phyloP scores from a whole-genome alignment of 2,888 invertebrate genomes.

The Anticlea derivata region DNA sequence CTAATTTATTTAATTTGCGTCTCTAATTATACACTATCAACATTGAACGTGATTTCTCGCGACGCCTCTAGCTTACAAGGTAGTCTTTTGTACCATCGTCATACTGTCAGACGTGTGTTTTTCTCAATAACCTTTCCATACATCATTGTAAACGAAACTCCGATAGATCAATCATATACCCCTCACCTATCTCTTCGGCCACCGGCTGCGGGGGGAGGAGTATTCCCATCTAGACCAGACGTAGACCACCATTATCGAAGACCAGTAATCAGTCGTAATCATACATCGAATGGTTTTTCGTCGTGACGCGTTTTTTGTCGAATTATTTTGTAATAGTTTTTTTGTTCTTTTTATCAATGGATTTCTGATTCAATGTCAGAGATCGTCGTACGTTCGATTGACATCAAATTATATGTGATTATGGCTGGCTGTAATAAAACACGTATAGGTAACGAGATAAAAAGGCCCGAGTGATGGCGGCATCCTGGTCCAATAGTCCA shows the following conservation, averaged over 20 bases:
- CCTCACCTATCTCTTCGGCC: constrained; percentile 30
- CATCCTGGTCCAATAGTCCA: constrained; percentile 50
- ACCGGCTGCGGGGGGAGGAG: constrained; percentile 41
- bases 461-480: constrained; percentile 36
- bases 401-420: constrained; percentile 72
- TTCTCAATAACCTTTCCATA: constrained; percentile 65
- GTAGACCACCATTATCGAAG: constrained; percentile 65
- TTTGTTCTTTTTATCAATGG: constrained; percentile 51
- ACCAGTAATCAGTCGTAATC: constrained; percentile 77
- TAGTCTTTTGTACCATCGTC: constrained; percentile 77
- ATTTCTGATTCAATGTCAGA: constrained; percentile 74
- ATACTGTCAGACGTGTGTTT: constrained; percentile 67
- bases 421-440: constrained; percentile 47
- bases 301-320: constrained; percentile 69
- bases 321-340: constrained; percentile 60
- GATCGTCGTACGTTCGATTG: constrained; percentile 72
- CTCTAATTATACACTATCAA: constrained; percentile 77
- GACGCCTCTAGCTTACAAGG: constrained; percentile 77
- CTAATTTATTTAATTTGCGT: constrained; percentile 75
- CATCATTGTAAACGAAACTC: constrained; percentile 45
- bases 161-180: constrained; percentile 36
- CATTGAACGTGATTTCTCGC: constrained; percentile 63
- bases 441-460: constrained; percentile 48
- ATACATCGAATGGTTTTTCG: constrained; percentile 69
- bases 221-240: constrained; percentile 49